Base-by-base conservation (phyloP, 1,140 invertebrate genomes). In the Glomeris maerens region DNA sequence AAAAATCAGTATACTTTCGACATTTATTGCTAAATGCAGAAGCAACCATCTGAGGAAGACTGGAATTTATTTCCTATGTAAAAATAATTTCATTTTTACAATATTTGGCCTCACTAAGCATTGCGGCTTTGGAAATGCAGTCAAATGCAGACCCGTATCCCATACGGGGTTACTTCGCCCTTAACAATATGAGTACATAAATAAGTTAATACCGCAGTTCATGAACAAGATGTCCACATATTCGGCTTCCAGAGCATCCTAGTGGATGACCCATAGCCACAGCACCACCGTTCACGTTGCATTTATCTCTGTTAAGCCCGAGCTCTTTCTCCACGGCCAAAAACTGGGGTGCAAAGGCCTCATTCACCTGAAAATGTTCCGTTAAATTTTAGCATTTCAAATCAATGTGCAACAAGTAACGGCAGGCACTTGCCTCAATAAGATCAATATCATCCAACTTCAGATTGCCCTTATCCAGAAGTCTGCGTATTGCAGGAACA, bases 201-300 rank as follows among this genome's bases (percentile, higher is more conserved):
- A n/a, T n/a, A 26, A 36, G 29, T 52, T 27, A 57, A 58, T 59
- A 74, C 72, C 61, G 64, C 27, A 78, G 54, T 60, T 78, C 73
- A 64, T 77, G 67, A 20, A 62, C 62, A 20, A 77, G 58, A 59
- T 78, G 75, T 14, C 68, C 66, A 20, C 66, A 66, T 26, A 77
- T 77, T 54, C 76, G 63, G 4, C 71, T 63, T 45, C 75, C 76
- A 31, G 72, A 74, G 2, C 72, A 69, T n/a, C 65, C 76, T 27
- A 77, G 57, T 17, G 75, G 74, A 60, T 77, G 74, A 26, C 75
- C 76, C 2, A 77, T 56, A 21, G 75, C 74, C 52, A 77, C 75
- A 26, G 75, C 75, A 29, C 75, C 74, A 26, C 75, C 75, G 59
- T 72, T 74, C 40, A 75, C 65, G 57, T 78, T 78, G 13, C 71